phyloP scores from a whole-genome alignment of 2,113 vertebrate species.

The Eptesicus fuscus region DNA sequence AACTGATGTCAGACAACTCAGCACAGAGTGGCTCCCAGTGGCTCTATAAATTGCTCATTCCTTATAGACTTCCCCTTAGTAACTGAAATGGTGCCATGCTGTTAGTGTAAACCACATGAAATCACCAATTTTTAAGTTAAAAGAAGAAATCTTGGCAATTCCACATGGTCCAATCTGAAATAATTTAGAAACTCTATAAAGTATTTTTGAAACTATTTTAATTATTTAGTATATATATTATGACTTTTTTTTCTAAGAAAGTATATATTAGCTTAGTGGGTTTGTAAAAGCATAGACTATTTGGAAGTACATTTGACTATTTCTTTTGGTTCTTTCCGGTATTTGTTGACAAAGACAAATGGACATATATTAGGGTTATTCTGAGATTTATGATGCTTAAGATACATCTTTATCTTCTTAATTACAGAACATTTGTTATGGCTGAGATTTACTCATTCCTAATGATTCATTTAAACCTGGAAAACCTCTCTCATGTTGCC shows the following conservation, averaged over 20 bases:
- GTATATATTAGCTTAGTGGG: not conserved
- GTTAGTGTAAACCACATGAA: not conserved
- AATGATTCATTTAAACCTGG: constrained; percentile 44
- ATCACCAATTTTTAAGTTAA: not conserved
- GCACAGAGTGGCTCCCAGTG: not conserved
- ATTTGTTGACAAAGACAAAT: constrained; percentile 63
- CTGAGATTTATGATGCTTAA: constrained; percentile 52
- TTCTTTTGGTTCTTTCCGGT: constrained; percentile 56
- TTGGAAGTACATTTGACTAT: not conserved
- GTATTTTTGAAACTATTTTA: not conserved
- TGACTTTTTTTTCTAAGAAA: not conserved
- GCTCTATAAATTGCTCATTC: not conserved
- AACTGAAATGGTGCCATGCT: not conserved
- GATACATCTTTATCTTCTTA: constrained; percentile 50
- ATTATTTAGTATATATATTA: not conserved
- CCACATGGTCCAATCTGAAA: not conserved
- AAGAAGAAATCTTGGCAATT: not conserved
- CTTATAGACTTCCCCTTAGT: not conserved
- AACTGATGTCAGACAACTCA: not conserved
- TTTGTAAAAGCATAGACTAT: not conserved
- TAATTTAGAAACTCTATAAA: not conserved
- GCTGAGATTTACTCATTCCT: constrained; percentile 31
- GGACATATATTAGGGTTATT: constrained; percentile 54
- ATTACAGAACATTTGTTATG: constrained; percentile 50
- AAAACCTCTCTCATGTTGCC: constrained; percentile 11